Percentiles rank a stretch among this genome's conserved stretches.
These are phyloP conservation scores for Embiotoca jacksoni DNA, from an alignment of 2,113 vertebrate species.

Conservation along the genomic window DNA sequence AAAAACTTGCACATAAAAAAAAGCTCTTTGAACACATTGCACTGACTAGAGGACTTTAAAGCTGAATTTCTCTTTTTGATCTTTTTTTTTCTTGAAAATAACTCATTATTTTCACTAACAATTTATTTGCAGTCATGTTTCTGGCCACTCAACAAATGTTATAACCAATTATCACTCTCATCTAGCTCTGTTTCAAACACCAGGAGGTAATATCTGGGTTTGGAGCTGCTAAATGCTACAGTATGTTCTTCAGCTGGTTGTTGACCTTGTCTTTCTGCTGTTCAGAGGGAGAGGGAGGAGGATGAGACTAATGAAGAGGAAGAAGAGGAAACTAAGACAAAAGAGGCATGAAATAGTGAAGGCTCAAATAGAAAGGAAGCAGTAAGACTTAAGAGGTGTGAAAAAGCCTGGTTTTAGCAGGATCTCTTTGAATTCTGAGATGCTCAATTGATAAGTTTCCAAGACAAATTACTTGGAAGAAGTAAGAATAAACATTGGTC, in stretches of 20 bases:
- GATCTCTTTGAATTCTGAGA: neutral
- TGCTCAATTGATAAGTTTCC: neutral
- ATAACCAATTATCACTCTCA: neutral
- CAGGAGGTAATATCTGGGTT: neutral
- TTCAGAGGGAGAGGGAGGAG: constrained; percentile 4
- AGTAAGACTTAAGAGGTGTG: neutral
- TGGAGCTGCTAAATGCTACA: neutral
- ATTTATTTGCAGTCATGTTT: neutral
- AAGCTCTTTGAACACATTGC: constrained; percentile 1
- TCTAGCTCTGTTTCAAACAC: neutral
- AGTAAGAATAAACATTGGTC: neutral
- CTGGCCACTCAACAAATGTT: neutral
- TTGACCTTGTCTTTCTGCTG: neutral
- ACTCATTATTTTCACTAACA: neutral
- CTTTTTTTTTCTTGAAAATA: neutral
- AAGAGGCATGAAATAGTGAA: neutral
- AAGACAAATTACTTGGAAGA: neutral
- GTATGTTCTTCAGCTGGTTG: neutral
- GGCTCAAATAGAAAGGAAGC: neutral
- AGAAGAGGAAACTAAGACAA: constrained; percentile 14
- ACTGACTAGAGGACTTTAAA: neutral
- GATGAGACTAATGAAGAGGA: constrained; percentile 26
- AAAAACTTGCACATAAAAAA: neutral
- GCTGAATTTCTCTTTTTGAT: neutral
- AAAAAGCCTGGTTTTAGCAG: neutral